Evolutionary conservation across 2,888 invertebrate genomes (phyloP).

Genomic region (Drepanosiphum platanoidis): DNA sequence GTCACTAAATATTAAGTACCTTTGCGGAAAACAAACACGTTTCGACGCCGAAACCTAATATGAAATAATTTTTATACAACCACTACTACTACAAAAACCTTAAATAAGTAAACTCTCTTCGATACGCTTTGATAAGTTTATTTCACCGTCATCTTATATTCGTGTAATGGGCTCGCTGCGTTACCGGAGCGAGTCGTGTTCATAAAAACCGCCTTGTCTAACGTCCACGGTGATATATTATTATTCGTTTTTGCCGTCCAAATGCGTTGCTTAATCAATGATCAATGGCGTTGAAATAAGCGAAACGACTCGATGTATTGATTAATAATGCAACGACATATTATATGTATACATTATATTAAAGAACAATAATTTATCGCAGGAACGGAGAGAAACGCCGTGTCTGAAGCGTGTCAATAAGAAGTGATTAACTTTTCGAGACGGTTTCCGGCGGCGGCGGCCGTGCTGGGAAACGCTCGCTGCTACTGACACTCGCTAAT

Average conservation of each 20-base stretch:
- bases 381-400: neutral
- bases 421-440: conserved; percentile 25
- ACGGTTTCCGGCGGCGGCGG: neutral
- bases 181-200: neutral
- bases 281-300: neutral
- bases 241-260: neutral
- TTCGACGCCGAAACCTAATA: too few species aligned
- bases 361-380: neutral
- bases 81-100: too few species aligned
- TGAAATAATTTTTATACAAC: too few species aligned
- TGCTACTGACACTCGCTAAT: conserved; percentile 25
- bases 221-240: neutral
- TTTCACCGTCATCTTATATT: too few species aligned
- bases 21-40: too few species aligned
- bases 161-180: too few species aligned
- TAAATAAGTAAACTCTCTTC: too few species aligned
- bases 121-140: too few species aligned
- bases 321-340: neutral
- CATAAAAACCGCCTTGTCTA: neutral
- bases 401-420: conserved; percentile 19
- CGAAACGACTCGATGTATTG: neutral
- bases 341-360: neutral
- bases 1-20: too few species aligned
- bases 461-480: conserved; percentile 11
- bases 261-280: neutral